Base-by-base conservation (phyloP, 1,140 invertebrate species). In the Odontomachus brunneus region DNA sequence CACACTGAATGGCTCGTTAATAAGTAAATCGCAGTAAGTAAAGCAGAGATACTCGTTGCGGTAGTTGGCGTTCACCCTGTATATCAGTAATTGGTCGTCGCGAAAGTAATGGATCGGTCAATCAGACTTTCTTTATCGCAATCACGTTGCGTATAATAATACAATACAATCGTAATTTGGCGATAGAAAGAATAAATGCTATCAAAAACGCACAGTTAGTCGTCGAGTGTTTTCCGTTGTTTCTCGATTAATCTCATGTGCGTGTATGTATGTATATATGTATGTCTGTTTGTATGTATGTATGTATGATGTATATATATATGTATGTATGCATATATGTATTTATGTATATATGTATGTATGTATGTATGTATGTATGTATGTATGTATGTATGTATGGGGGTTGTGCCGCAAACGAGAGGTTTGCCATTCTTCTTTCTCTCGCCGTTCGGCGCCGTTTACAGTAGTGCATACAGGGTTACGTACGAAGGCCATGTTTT, bases 121-220 rank as follows among this genome's bases (percentile, higher is more conserved):
- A 44, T 80, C 51, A 80, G 51, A 80, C 75, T 71, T 69, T 49
- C 26, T 67, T 69, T 57, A 12, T 78, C 22, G 17, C 51, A 33
- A 71, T 63, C 17, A 69, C 51, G 51, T 48, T 57, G 22, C 51
- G 29, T 55, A 33, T 14, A 15, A 24, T 63, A 57, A 55, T 49
- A 26, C 14, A 55, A 44, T 78, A n/a, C n/a, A 76, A 76, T 66
- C 11, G 48, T 66, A 66, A 76, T 76, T 76, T 62, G 60, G 62
- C 48, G 22, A 80, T 80, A 80, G 65, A 80, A 80, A 80, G 75
- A 59, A 78, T 80, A 80, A 80, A 80, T 59, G 75, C 51, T 80
- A 71, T 80, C 75, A 80, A 80, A 80, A 59, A 57, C 38, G 38
- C 44, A 19, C 22, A 78, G 22, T 78, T 69, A 69, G 69, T 59